A percentile compares a stretch with the other conserved stretches of the same genome.
Conservation (phyloP, 2,113 vertebrate species). For the Oncorhynchus masou region DNA sequence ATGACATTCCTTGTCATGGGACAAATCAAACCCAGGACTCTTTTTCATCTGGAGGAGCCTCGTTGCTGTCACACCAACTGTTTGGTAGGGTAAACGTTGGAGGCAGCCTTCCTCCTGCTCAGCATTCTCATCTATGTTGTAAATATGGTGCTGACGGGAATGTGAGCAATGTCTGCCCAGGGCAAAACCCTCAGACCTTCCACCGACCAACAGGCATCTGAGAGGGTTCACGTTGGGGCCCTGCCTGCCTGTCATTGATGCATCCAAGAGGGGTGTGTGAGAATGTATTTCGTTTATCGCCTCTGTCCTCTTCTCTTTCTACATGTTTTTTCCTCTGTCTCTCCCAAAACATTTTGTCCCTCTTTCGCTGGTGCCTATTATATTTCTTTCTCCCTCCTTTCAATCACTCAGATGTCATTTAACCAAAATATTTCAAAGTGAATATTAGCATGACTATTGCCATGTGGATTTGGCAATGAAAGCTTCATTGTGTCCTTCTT, state of each 20-base stretch:
- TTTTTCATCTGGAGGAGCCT: conserved; percentile 14
- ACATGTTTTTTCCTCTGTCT: background rate
- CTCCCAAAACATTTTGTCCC: background rate
- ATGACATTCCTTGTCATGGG: no score
- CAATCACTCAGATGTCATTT: no score
- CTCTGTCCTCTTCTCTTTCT: conserved; percentile 1
- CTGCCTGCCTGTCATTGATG: background rate
- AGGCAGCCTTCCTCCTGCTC: background rate
- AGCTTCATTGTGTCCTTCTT: no score
- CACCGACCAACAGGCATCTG: background rate
- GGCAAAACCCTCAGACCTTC: background rate
- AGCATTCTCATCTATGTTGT: background rate
- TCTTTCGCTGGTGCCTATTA: background rate
- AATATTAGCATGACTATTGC: no score
- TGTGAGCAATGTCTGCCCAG: conserved; percentile 22
- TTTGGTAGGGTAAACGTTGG: background rate
- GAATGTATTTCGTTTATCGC: background rate
- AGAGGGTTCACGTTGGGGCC: background rate
- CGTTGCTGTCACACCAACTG: conserved; percentile 27
- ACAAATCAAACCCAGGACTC: background rate
- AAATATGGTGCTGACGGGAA: background rate
- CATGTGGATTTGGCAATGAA: no score
- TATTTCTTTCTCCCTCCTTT: background rate
- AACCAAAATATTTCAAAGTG: no score
- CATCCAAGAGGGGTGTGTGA: background rate